Conservation (phyloP, 2,113 vertebrate species). For the Pygoscelis adeliae region DNA sequence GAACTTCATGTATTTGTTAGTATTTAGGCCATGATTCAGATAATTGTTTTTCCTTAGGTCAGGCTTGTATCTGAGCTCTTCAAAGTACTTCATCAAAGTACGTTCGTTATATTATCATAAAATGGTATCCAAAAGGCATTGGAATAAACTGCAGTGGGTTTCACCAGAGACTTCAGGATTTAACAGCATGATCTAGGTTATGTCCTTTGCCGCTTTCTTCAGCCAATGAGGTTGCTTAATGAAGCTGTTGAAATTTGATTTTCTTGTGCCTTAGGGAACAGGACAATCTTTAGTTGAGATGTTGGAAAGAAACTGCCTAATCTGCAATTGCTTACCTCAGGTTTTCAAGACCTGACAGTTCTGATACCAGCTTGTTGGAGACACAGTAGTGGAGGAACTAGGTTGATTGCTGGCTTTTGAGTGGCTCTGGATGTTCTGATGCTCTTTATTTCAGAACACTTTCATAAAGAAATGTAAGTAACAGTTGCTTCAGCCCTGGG, state of each 20-base stretch:
- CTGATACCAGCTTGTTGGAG: neutral
- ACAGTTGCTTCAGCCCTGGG: neutral
- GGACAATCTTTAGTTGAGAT: neutral
- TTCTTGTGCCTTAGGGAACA: neutral
- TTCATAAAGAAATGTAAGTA: neutral
- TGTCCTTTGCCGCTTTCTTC: neutral
- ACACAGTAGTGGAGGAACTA: neutral
- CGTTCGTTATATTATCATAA: neutral
- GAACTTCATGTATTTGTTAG: slow-evolving; percentile 3
- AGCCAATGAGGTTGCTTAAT: neutral
- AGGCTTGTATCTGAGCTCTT: slow-evolving; percentile 1
- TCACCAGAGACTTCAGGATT: neutral
- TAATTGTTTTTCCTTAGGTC: slow-evolving; percentile 28
- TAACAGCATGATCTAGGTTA: neutral
- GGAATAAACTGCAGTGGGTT: neutral
- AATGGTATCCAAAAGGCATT: neutral
- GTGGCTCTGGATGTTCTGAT: neutral
- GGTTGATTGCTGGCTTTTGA: neutral
- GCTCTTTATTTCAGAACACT: neutral
- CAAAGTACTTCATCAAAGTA: neutral
- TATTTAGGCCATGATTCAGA: slow-evolving; percentile 19
- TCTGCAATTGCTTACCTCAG: neutral
- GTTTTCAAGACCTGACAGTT: neutral
- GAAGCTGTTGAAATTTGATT: neutral
- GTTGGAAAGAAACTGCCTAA: neutral